Evolutionary conservation across 1,140 invertebrate species (phyloP).

Genomic region (Sarcophaga bullata): DNA sequence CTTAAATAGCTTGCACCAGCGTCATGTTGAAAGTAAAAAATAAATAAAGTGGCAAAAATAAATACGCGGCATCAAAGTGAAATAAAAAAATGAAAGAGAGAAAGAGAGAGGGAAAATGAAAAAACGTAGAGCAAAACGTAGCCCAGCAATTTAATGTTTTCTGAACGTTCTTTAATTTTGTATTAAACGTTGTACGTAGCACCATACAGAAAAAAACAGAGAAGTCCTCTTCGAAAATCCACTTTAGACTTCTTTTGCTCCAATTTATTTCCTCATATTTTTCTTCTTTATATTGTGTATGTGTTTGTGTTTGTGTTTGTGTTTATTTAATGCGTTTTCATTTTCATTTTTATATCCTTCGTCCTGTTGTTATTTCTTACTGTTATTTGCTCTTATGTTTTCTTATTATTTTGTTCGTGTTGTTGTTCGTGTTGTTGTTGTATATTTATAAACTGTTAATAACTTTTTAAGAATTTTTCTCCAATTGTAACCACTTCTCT

Average conservation of each 20-base stretch:
- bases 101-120: not conserved
- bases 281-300: too few species aligned
- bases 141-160: not conserved
- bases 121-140: not conserved
- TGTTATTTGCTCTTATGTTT: too few species aligned
- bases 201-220: not conserved
- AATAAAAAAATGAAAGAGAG: too few species aligned
- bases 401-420: not conserved
- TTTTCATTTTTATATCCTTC: not conserved
- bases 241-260: not conserved
- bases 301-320: too few species aligned
- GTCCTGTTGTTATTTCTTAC: not conserved
- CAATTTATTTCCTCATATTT: not conserved
- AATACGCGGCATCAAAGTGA: too few species aligned
- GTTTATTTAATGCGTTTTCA: not conserved
- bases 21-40: not conserved
- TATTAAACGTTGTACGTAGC: not conserved
- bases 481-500: too few species aligned
- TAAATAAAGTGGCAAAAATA: not conserved
- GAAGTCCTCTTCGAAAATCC: not conserved
- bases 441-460: constrained; percentile 23
- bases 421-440: too few species aligned
- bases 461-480: not conserved
- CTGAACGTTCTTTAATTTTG: not conserved
- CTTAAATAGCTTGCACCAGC: not conserved